Evolutionary conservation across 2,888 invertebrate species (phyloP), one percentile per base, ranked within the genome.

Genomic region (Opisthograptis luteolata): DNA sequence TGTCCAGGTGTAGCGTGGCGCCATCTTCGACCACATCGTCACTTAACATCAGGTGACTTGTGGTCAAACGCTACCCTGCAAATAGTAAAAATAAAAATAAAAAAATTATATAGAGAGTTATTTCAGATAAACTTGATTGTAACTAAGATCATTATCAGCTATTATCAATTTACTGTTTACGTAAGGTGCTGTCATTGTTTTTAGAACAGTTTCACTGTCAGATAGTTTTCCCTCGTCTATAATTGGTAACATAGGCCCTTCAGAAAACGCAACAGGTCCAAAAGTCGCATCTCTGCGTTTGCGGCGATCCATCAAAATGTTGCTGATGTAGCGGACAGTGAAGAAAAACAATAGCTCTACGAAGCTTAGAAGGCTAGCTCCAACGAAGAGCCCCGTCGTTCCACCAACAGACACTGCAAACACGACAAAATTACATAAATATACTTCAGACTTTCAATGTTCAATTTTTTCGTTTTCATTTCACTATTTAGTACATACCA

Each of bases 291-390:
- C 31, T 22, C 10, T 51, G 3, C 32, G 30, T 34, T 51, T 57
- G 60, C 72, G 63, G 28, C 66, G 74, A 12, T 74, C 73, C 57
- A 81, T 76, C 56, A 73, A 71, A 27, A 84, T 35, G 52, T 88
- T 87, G 53, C 76, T 81, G 35, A 79, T 81, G 35, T 92, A 89
- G 10, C 93, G 89, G 30, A 93, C 62, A 0, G 92, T 92, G 61
- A 93, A 92, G 64, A 92, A 94, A 68, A 94, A 93, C 41, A 94
- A 76, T 0, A 94, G 85, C 68, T 94, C 94, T 1, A 93, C 92
- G 62, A 94, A 93, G 66, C 94, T 94, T 0, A 94, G 79, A n/a
- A 94, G 66, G 68, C 94, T 94, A 6, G 94, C 94, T 7, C 94
- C 94, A 8, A 93, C 92, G 68, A 94, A 94, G 0, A 94, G 82